These are phyloP conservation scores for Urosaurus nigricauda DNA, from an alignment of 2,797 vertebrate genomes.

Conservation along the genomic window DNA sequence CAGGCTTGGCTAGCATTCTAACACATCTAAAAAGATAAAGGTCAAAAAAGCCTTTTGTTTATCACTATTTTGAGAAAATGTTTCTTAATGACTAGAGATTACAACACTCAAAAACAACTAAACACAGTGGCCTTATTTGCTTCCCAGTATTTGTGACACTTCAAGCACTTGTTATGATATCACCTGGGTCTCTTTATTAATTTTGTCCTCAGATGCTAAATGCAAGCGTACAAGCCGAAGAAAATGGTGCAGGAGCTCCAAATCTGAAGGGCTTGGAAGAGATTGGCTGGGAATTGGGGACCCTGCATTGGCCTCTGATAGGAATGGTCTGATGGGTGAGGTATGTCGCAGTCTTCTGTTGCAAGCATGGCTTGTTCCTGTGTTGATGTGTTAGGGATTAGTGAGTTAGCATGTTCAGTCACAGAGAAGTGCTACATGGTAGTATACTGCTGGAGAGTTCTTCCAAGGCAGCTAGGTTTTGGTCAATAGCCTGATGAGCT, in stretches of 20 bases:
- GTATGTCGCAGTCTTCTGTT: not conserved
- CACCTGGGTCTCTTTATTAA: not conserved
- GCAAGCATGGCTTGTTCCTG: not conserved
- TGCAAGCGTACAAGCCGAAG: slow-evolving; percentile 63
- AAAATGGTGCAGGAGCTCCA: slow-evolving; percentile 71
- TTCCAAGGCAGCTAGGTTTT: not conserved
- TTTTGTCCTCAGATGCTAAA: slow-evolving; percentile 60
- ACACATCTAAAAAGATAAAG: no score
- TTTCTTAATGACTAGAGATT: not conserved
- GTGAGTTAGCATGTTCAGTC: not conserved
- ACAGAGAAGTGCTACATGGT: not conserved
- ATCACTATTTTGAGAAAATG: not conserved
- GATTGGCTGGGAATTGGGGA: slow-evolving; percentile 14
- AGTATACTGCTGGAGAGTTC: not conserved
- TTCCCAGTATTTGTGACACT: not conserved
- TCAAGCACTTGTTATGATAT: not conserved
- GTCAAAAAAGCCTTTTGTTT: not conserved
- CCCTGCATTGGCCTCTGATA: slow-evolving; percentile 17
- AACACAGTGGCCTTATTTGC: no score
- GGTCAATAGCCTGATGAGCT: not conserved
- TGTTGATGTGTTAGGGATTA: not conserved
- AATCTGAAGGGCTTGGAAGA: slow-evolving; percentile 46
- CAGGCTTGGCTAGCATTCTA: not conserved
- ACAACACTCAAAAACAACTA: not conserved
- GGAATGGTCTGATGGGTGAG: slow-evolving; percentile 29